These are phyloP conservation scores for Galbula dea DNA, from an alignment of 2,113 vertebrate genomes.

Conservation along the genomic window DNA sequence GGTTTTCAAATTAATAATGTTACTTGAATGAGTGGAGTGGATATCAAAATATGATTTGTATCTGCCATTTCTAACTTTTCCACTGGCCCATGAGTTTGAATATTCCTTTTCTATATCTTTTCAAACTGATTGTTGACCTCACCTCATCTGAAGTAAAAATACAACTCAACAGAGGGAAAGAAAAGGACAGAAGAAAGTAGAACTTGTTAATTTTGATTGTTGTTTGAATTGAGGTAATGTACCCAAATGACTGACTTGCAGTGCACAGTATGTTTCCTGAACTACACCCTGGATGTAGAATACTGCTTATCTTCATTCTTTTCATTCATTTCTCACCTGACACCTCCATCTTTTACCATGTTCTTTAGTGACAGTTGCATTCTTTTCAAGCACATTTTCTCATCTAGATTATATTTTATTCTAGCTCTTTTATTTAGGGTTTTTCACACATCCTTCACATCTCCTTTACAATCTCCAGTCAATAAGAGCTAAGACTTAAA, in stretches of 20 bases:
- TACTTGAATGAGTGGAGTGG: neutral
- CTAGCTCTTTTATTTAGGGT: conserved; percentile 57
- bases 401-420: conserved; percentile 44
- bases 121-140: neutral
- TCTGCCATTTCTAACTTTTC: neutral
- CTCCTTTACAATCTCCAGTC: conserved; percentile 63
- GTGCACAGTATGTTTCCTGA: neutral
- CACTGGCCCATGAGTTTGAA: neutral
- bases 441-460: conserved; percentile 71
- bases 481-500: conserved; percentile 63
- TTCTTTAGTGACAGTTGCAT: conserved; percentile 44
- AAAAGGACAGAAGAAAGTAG: neutral
- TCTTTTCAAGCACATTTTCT: conserved; percentile 57
- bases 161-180: neutral
- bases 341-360: neutral
- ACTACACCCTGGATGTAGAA: neutral
- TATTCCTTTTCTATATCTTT: neutral
- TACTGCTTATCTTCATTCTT: conserved; percentile 25
- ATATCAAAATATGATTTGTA: neutral
- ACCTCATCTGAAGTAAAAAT: neutral
- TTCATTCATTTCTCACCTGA: neutral
- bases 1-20: neutral
- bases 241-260: neutral
- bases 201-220: conserved; percentile 15
- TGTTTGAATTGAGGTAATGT: neutral